Evolutionary conservation across 2,888 invertebrate genomes (phyloP), one percentile per base, ranked within the genome.

Genomic region (Rhabditoides inermis): DNA sequence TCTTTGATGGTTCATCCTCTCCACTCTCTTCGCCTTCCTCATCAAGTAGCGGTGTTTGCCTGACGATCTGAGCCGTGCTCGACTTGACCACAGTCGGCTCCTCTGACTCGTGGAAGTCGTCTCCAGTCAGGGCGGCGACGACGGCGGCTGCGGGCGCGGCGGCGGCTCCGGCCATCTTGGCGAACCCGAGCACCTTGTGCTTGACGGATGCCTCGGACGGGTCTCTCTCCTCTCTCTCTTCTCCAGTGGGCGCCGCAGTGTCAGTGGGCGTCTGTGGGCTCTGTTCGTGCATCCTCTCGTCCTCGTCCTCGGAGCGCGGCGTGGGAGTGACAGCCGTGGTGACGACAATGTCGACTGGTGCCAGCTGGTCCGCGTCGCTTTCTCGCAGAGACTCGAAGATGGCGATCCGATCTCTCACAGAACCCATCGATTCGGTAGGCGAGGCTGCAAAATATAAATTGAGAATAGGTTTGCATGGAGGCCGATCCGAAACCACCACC

Each of bases 381-480:
- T 22, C 12, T 23, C 26, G 35, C 7, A 32, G 10, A 32, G 7
- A 49, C 47, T 68, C 68, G 53, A 65, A 68, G 27, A 46, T 55
- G 5, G 68, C 68, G 32, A 68, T 68, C 44, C 61, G 53, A 36
- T 68, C 68, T 22, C 58, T 55, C 22, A 68, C 65, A 3, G 63
- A 63, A 41, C 62, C 60, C 15, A 61, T 28, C 7, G 61, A 60
- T 52, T 62, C 61, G 27, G 55, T 56, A 22, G 63, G 63, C 28
- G 63, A 63, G n/a, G 58, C 63, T 63, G 63, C 30, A 63, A 51
- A 37, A n/a, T 26, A 51, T 4, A n/a, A 39, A 20, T n/a, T 45
- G 23, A 26, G 27, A n/a, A n/a, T n/a, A n/a, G n/a, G n/a, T n/a
- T n/a, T n/a, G n/a, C n/a, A n/a, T n/a, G n/a, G n/a, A n/a, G n/a